Base-by-base conservation (phyloP, 2,888 invertebrate species). In the Odontomyia ornata region DNA sequence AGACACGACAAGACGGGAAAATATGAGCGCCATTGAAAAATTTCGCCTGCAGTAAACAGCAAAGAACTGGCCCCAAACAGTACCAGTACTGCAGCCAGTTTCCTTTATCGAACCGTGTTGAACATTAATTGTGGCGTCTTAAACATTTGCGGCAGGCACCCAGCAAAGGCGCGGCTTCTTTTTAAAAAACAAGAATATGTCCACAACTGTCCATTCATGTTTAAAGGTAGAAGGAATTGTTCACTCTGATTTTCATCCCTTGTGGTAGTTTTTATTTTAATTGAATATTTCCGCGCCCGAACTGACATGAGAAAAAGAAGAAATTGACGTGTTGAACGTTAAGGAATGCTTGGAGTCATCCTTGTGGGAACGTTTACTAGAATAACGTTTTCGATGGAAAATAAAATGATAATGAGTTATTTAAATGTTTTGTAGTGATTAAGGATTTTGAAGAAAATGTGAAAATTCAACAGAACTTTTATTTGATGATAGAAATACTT, bases 231-330 rank as follows among this genome's bases (percentile, higher is more conserved):
- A 28, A 52, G 52, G 52, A 52, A 27, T 43, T 67, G n/a, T 43
- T 9, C 30, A 15, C 43, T 67, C 36, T 30, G 67, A 43, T 67
- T 67, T 52, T n/a, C 27, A 28, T 64, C 64, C 67, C 67, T 67
- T 67, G 7, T 43, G 23, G 67, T 67, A 13, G 43, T 67, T 43
- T 67, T 21, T 23, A 21, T 30, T 67, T 67, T 67, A 67, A 67
- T 67, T 43, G 67, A 67, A 67, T 21, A 67, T 43, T 18, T 67
- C 67, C 67, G 64, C 18, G 25, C 23, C 9, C 52, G 52, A 4
- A n/a, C 9, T 21, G 27, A 64, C 28, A 64, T 30, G 64, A 3
- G 64, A 64, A 27, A n/a, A 60, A 60, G 57, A 60, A 23, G 57
- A 60, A 60, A 23, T 18, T 60, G 25, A 60, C 57, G 21, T 21